Conservation (phyloP, 2,797 vertebrate species). For the Perodicticus potto region DNA sequence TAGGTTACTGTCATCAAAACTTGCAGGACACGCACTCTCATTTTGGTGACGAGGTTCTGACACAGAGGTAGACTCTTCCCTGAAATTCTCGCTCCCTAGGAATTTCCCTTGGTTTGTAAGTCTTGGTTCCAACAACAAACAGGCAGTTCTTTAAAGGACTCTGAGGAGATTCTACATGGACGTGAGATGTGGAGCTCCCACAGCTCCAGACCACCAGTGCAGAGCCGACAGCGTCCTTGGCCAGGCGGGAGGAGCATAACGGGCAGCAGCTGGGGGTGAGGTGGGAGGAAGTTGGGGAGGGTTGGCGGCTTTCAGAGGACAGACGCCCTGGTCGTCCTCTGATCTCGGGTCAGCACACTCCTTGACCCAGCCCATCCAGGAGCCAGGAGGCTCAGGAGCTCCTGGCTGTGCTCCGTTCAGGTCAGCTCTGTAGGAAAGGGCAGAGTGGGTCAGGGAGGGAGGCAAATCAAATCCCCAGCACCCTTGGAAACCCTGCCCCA, state of each 20-base stretch:
- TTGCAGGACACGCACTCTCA: not conserved
- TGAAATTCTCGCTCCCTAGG: not conserved
- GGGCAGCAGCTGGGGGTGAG: not conserved
- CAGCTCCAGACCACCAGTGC: not conserved
- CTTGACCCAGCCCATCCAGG: not conserved
- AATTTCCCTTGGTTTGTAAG: not conserved
- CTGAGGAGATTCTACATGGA: not conserved
- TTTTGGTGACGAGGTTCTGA: not conserved
- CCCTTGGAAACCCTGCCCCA: not conserved
- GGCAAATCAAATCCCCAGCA: not conserved
- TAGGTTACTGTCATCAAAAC: not conserved
- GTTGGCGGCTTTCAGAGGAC: not conserved
- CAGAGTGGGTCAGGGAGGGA: not conserved
- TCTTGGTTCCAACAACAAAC: slow-evolving; percentile 37
- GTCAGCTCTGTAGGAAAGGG: not conserved
- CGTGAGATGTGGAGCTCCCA: no score
- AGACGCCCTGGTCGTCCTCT: not conserved
- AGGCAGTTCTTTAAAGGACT: not conserved
- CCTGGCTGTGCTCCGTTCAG: not conserved
- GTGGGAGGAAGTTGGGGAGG: not conserved
- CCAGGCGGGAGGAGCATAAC: not conserved
- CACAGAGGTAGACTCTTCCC: not conserved
- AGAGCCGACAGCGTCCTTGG: not conserved
- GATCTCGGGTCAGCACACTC: not conserved
- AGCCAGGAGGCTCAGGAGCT: not conserved